Evolutionary conservation across 37 sponge, comb jelly and placozoan species (phyloP).

Genomic region (Eunapius fragilis): DNA sequence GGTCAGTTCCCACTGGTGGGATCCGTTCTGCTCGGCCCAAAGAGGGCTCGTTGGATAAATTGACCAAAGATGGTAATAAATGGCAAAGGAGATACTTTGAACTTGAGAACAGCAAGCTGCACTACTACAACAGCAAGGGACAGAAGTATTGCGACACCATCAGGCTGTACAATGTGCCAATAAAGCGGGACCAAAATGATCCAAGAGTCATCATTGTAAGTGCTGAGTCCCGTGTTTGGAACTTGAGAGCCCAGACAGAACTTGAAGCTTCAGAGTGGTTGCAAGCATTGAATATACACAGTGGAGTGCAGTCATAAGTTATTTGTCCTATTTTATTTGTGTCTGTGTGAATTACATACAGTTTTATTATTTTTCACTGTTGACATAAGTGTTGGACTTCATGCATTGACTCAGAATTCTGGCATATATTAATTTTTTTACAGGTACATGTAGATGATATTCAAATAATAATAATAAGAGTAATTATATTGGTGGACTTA

Average conservation of each 20-base stretch:
- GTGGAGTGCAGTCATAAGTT: constrained; percentile 3
- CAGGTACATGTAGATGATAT: too few species aligned
- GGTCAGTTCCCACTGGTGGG: neutral
- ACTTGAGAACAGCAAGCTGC: constrained; percentile 69
- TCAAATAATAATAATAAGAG: too few species aligned
- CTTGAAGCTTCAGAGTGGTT: constrained; percentile 41
- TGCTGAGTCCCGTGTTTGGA: constrained; percentile 48
- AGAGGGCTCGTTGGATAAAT: constrained; percentile 62
- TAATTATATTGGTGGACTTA: too few species aligned
- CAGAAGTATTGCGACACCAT: constrained; percentile 60
- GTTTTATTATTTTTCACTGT: too few species aligned
- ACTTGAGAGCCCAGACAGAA: constrained; percentile 43
- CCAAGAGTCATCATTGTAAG: constrained; percentile 34
- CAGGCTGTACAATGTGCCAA: constrained; percentile 16
- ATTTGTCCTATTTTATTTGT: neutral
- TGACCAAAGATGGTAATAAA: constrained; percentile 57
- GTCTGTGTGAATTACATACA: too few species aligned
- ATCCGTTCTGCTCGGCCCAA: constrained; percentile 23
- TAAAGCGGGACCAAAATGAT: constrained; percentile 19
- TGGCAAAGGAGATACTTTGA: constrained; percentile 81
- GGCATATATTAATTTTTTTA: too few species aligned
- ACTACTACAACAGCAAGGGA: constrained; percentile 67
- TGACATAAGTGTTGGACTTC: too few species aligned
- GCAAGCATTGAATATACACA: constrained; percentile 24
- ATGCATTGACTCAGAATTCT: too few species aligned